These are phyloP conservation scores for Enteromius paludinosus DNA, from an alignment of 2,797 vertebrate genomes.

Conservation along the genomic window DNA sequence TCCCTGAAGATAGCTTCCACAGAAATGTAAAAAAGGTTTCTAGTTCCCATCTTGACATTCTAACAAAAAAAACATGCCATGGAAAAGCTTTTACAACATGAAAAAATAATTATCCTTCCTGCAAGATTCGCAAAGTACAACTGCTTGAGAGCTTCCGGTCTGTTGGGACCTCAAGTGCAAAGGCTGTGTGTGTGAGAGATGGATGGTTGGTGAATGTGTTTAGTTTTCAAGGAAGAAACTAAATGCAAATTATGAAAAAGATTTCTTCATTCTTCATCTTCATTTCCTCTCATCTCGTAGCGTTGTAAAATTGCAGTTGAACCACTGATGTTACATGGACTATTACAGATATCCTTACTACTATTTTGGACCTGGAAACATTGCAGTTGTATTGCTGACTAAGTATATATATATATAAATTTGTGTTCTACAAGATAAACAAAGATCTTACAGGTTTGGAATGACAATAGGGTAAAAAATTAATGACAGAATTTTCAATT, in stretches of 20 bases:
- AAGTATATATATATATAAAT: too few species aligned
- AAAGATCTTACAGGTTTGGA: too few species aligned
- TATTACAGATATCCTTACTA: too few species aligned
- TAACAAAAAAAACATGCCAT: constrained; percentile 50
- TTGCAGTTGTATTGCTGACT: too few species aligned
- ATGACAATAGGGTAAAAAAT: too few species aligned
- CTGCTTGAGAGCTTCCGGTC: constrained; percentile 67
- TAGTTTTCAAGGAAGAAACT: neutral
- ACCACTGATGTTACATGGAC: too few species aligned
- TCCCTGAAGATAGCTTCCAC: constrained; percentile 5
- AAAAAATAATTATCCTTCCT: constrained; percentile 72
- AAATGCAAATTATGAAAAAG: neutral
- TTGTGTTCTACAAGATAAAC: too few species aligned
- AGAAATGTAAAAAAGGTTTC: constrained; percentile 51
- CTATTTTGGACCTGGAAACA: too few species aligned
- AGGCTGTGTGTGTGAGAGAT: constrained; percentile 59
- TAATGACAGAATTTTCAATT: too few species aligned
- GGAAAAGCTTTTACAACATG: constrained; percentile 73
- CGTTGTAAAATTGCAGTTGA: too few species aligned
- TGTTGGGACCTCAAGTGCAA: constrained; percentile 64
- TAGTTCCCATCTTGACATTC: constrained; percentile 55
- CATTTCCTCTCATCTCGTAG: too few species aligned
- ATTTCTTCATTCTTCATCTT: too few species aligned
- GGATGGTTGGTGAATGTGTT: constrained; percentile 36
- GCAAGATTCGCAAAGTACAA: constrained; percentile 65